These are phyloP conservation scores for Himantopus leucocephalus DNA, from an alignment of 2,113 vertebrate genomes.

Conservation along the genomic window DNA sequence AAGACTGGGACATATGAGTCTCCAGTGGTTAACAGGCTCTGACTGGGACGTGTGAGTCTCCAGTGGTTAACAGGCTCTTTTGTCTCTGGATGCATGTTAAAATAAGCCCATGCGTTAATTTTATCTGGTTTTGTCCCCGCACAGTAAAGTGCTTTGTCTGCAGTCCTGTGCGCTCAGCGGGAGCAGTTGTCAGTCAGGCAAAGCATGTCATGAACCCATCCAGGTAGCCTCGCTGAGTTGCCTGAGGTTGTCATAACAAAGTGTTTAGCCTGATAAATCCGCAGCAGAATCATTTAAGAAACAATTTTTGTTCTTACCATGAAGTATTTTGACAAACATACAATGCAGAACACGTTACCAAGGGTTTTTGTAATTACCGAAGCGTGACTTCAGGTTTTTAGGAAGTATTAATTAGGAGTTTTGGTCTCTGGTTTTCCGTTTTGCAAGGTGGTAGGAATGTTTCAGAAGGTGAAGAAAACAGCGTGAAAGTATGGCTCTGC, in stretches of 20 bases:
- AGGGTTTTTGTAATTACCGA: neutral
- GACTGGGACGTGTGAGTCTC: rapidly evolving
- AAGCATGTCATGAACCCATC: neutral
- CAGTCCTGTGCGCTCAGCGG: neutral
- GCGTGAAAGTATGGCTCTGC: neutral
- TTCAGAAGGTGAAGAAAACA: neutral
- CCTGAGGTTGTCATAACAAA: neutral
- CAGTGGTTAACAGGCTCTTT: neutral
- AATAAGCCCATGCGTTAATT: neutral
- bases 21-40: neutral
- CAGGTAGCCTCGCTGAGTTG: neutral
- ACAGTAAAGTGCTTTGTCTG: neutral
- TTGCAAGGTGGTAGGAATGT: neutral
- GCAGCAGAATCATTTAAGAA: neutral
- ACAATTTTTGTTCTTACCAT: neutral
- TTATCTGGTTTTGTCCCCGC: rapidly evolving
- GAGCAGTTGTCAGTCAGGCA: neutral
- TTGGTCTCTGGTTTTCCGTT: neutral
- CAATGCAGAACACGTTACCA: neutral
- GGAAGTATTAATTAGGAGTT: neutral
- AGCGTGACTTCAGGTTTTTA: neutral
- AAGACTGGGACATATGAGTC: rapidly evolving
- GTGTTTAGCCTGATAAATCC: neutral
- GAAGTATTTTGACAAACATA: neutral
- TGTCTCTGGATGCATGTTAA: neutral